Evolutionary conservation across 2,113 vertebrate species (phyloP).

Genomic region (Xenotilapia leptura): DNA sequence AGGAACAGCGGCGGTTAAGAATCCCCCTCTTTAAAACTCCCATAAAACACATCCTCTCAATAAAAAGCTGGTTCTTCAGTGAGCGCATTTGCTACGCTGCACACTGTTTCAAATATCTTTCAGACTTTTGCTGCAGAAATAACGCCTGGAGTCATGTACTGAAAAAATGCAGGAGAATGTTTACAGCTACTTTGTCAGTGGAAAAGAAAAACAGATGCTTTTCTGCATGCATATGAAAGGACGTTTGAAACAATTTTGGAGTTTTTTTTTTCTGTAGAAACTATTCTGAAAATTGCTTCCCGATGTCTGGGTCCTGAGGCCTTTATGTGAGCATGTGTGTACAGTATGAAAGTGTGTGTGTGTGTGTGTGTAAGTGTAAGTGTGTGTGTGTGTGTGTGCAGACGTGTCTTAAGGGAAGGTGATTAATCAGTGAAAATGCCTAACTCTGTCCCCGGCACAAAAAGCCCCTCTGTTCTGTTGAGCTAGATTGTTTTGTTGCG

Average conservation of each 20-base stretch:
- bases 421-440: conserved; percentile 44
- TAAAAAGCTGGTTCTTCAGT: not conserved
- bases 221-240: conserved; percentile 21
- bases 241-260: conserved; percentile 6
- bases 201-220: conserved; percentile 42
- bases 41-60: not conserved
- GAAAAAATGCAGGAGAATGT: conserved; percentile 18
- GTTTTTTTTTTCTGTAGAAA: not conserved
- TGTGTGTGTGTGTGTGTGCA: not conserved
- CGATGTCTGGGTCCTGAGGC: conserved; percentile 27
- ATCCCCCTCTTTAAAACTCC: not conserved
- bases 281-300: conserved; percentile 52
- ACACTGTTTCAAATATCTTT: not conserved
- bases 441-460: conserved; percentile 23
- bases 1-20: not conserved
- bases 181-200: conserved; percentile 16
- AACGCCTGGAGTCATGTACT: not conserved
- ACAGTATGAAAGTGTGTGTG: not conserved
- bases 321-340: not conserved
- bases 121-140: not conserved
- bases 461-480: conserved; percentile 25
- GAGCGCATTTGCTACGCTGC: not conserved
- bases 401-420: not conserved
- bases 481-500: not conserved
- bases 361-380: not conserved